Evolutionary conservation across 2,113 vertebrate species (phyloP), one percentile per base, ranked within the genome.

Genomic region (Delphinapterus leucas): DNA sequence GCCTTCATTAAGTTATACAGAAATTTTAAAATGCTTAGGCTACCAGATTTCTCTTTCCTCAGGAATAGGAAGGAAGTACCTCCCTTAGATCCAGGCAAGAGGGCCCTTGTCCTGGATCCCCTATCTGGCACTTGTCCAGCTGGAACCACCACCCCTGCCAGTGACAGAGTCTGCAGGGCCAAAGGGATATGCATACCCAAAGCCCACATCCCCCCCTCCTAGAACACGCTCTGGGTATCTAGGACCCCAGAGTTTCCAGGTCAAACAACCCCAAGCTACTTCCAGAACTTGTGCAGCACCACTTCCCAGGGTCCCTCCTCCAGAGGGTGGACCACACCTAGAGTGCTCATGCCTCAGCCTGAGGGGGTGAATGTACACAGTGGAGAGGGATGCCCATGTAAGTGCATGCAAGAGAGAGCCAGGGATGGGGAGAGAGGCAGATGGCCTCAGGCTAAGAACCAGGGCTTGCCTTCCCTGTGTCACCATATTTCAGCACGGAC

Each of bases 1-100:
- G 28, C 31, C 31, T 92, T 94, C n/a, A 60, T 89, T 88, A 76
- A 84, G 33, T 65, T 47, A 23, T 53, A 26, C 49, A 80, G 26
- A 44, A 92, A 88, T 74, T 86, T 95, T 95, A 70, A 68, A 92
- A 63, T 83, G 47, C 47, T 88, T 68, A 36, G 71, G 47, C 55
- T 85, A 53, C 26, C 53, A 77, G 18, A 84, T 76, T 96, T 92
- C 36, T 63, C 44, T 86, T 70, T 87, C 15, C 13, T 77, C 67
- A 7, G 2, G 38, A 83, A 33, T 10, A 82, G 3, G 36, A 38
- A 25, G 41, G 23, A 93, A 79, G 9, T 70, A 8, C 25, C 15
- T 74, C 33, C 68, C 23, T 81, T 53, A 47, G 28, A 33, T 33
- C 70, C 31, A 94, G 31, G 36, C 7, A 86, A 84, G 44, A 95